Percentiles rank a stretch among this genome's conserved stretches.
Conservation (phyloP, 2,113 vertebrate genomes). For the Labeo catla region DNA sequence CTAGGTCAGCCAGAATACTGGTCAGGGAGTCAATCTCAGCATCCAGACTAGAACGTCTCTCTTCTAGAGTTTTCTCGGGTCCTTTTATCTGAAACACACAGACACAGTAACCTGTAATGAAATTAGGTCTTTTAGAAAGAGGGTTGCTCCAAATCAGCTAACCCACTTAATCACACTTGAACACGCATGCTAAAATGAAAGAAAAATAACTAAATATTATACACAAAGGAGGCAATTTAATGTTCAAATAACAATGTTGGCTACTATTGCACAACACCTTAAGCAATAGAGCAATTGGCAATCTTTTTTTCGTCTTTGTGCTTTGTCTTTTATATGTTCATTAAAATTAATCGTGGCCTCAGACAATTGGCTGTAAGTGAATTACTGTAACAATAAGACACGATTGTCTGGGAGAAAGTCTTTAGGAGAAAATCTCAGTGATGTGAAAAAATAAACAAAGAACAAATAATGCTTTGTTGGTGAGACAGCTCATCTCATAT, state of each 20-base stretch:
- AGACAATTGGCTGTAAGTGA: constrained; percentile 60
- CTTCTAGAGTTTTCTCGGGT: constrained; percentile 89
- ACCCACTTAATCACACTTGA: constrained; percentile 25
- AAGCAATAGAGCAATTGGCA: neutral
- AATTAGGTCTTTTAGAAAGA: constrained; percentile 7
- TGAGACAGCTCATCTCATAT: constrained; percentile 26
- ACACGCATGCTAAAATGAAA: neutral
- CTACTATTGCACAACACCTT: neutral
- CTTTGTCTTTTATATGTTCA: neutral
- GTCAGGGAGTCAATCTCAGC: constrained; percentile 97
- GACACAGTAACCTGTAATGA: constrained; percentile 7
- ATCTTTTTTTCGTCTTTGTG: constrained; percentile 43
- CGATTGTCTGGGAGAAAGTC: constrained; percentile 17
- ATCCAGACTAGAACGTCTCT: constrained; percentile 92
- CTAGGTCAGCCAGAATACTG: constrained; percentile 94
- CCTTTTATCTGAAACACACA: constrained; percentile 74
- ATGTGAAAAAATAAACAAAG: constrained; percentile 11
- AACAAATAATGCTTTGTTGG: constrained; percentile 29
- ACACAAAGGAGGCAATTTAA: constrained; percentile 6
- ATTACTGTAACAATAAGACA: constrained; percentile 57
- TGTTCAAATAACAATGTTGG: constrained; percentile 3
- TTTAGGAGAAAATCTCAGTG: constrained; percentile 18
- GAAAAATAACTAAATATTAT: neutral
- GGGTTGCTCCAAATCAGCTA: neutral
- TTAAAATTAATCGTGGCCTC: constrained; percentile 60